Conservation (phyloP, 2,888 invertebrate genomes). For the Drosophila setosimentum region DNA sequence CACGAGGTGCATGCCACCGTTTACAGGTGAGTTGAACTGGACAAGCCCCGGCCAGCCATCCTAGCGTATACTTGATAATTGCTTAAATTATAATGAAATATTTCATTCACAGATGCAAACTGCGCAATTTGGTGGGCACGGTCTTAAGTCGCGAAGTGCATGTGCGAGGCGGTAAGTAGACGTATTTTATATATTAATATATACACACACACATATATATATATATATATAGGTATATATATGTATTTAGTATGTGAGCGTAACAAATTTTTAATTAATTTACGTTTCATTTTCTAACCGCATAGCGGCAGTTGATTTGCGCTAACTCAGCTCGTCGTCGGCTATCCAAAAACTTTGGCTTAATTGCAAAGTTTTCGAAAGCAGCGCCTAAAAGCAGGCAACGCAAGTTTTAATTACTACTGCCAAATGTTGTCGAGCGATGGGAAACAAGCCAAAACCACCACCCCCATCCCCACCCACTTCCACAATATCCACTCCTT, state of each 20-base stretch:
- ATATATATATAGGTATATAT: constrained; percentile 30
- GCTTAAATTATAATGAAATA: constrained; percentile 6
- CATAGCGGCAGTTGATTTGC: constrained; percentile 64
- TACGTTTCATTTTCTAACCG: constrained; percentile 57
- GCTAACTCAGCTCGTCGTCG: constrained; percentile 56
- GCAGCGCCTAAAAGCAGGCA: constrained; percentile 70
- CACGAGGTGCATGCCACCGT: constrained; percentile 94
- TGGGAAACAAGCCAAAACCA: background rate
- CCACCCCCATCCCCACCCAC: background rate
- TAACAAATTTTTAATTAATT: constrained; percentile 60
- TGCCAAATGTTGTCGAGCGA: constrained; percentile 63
- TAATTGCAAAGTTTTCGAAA: constrained; percentile 72
- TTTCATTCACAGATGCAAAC: constrained; percentile 85
- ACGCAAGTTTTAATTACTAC: constrained; percentile 75
- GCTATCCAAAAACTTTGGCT: constrained; percentile 53
- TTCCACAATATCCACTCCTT: constrained; percentile 8
- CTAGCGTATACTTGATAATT: constrained; percentile 33
- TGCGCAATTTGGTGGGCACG: constrained; percentile 90
- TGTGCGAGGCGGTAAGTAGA: constrained; percentile 93
- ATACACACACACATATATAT: background rate
- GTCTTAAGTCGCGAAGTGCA: constrained; percentile 94
- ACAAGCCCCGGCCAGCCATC: background rate
- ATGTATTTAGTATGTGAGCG: constrained; percentile 9
- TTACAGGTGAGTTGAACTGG: constrained; percentile 87
- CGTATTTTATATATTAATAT: background rate